These are phyloP conservation scores for Catharus bicknelli DNA, from an alignment of 2,113 vertebrate species.

Conservation along the genomic window DNA sequence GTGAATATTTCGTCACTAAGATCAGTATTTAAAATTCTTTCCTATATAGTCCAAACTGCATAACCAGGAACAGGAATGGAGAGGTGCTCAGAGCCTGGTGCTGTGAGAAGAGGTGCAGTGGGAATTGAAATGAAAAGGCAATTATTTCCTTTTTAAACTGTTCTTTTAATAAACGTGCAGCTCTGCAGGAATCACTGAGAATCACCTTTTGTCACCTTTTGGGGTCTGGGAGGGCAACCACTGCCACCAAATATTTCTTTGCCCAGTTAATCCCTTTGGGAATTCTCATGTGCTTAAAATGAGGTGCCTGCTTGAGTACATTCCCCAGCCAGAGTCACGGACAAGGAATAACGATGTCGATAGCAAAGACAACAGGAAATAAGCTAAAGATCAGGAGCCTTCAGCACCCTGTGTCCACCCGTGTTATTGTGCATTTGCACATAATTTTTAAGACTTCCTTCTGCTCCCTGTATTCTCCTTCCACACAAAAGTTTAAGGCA, in stretches of 20 bases:
- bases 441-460: neutral
- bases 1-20: conserved; percentile 3
- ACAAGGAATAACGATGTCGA: neutral
- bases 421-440: fast-evolving
- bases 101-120: neutral
- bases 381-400: neutral
- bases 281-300: conserved; percentile 28
- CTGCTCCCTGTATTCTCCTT: neutral
- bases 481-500: neutral
- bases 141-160: conserved; percentile 14
- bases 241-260: neutral
- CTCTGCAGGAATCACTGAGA: neutral
- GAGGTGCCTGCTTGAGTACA: conserved; percentile 11
- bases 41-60: neutral
- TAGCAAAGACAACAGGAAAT: neutral
- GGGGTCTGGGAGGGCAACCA: neutral
- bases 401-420: neutral
- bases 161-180: neutral
- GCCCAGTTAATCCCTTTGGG: neutral
- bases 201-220: neutral
- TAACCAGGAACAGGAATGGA: neutral
- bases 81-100: neutral
- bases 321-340: neutral
- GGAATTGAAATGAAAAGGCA: neutral
- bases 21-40: neutral